Percentiles rank a stretch among this genome's conserved stretches.
Conservation (phyloP, 2,797 vertebrate genomes). For the Catharus ustulatus region DNA sequence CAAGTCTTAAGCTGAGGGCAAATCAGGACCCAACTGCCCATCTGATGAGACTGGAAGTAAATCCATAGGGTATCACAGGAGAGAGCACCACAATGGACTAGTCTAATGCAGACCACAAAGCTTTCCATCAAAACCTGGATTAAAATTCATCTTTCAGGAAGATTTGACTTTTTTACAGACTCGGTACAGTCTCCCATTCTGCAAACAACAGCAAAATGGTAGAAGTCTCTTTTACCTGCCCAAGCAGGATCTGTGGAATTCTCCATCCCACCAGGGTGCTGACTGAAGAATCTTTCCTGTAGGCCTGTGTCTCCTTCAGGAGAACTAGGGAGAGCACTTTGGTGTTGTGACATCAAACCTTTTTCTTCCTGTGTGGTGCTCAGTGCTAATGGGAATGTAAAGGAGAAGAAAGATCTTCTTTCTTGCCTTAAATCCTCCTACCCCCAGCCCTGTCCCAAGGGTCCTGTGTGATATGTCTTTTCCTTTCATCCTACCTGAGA, state of each 20-base stretch:
- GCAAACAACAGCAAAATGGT: neutral
- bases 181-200: neutral
- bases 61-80: neutral
- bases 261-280: neutral
- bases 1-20: neutral
- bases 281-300: neutral
- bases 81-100: neutral
- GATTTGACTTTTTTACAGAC: neutral
- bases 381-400: neutral
- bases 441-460: neutral
- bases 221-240: neutral
- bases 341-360: neutral
- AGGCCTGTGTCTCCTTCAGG: neutral
- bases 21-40: neutral
- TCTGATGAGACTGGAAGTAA: neutral
- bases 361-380: slow-evolving; percentile 2
- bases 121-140: neutral
- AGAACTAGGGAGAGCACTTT: neutral
- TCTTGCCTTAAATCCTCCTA: slow-evolving; percentile 25
- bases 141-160: neutral
- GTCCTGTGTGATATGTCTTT: slow-evolving; percentile 14
- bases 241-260: neutral
- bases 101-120: neutral
- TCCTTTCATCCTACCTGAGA: slow-evolving; percentile 28
- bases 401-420: slow-evolving; percentile 39